These are phyloP conservation scores for Ischnus inquisitorius DNA, from an alignment of 2,888 invertebrate species.

Conservation along the genomic window DNA sequence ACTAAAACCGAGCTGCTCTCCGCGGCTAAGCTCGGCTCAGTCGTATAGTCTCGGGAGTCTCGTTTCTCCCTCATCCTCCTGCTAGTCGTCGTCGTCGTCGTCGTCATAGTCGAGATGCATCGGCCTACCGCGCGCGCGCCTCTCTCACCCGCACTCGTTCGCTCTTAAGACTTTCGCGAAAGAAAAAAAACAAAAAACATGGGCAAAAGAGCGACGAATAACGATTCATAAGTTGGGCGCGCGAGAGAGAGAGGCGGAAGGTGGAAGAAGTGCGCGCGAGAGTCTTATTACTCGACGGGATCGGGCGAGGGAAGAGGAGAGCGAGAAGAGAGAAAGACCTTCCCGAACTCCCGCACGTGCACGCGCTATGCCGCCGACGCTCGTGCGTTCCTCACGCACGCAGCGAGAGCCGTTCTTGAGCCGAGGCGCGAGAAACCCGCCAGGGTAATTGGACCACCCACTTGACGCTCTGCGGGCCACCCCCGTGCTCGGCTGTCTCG, in stretches of 20 bases:
- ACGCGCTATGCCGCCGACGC: conserved; percentile 75
- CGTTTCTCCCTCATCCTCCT: conserved; percentile 33
- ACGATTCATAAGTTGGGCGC: conserved; percentile 43
- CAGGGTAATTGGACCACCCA: conserved; percentile 85
- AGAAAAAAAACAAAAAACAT: conserved; percentile 58
- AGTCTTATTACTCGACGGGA: conserved; percentile 82
- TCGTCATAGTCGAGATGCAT: conserved; percentile 68
- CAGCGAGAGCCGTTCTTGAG: conserved; percentile 62
- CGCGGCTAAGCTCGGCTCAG: conserved; percentile 70
- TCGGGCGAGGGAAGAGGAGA: conserved; percentile 22
- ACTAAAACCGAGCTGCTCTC: conserved; percentile 81
- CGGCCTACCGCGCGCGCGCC: conserved; percentile 51
- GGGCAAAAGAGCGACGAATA: conserved; percentile 58
- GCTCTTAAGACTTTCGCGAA: conserved; percentile 64
- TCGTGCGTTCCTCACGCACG: conserved; percentile 66
- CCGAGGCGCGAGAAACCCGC: conserved; percentile 80
- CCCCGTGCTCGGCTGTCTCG: conserved; percentile 58
- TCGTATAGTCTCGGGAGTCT: conserved; percentile 44
- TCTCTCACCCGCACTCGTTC: conserved; percentile 43
- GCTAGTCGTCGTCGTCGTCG: conserved; percentile 53
- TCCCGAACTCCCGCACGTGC: conserved; percentile 74
- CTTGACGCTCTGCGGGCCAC: conserved; percentile 73
- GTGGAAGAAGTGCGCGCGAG: conserved; percentile 55
- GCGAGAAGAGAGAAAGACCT: conserved; percentile 31
- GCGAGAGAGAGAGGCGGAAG: conserved; percentile 42